phyloP scores from a whole-genome alignment of 2,888 invertebrate species.

The Trichogramma evanescens region DNA sequence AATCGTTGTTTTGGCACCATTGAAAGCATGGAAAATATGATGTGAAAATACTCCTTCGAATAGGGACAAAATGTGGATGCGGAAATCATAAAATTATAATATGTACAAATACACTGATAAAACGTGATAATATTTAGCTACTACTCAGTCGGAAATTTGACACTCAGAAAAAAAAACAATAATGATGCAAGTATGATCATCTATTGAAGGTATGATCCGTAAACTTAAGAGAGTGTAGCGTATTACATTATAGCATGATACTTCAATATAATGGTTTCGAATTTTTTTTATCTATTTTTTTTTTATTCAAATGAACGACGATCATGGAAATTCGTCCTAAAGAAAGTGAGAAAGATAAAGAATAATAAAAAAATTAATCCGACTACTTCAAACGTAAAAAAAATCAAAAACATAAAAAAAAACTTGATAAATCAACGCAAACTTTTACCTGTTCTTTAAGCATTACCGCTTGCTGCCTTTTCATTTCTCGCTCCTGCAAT shows the following conservation, averaged over 20 bases:
- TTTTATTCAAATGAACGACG: neutral
- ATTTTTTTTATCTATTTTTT: no score
- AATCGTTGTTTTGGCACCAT: neutral
- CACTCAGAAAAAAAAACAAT: no score
- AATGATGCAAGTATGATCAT: no score
- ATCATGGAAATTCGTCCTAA: neutral
- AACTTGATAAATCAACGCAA: neutral
- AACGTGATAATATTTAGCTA: neutral
- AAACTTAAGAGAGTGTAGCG: no score
- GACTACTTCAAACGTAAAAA: constrained; percentile 3
- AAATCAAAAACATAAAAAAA: constrained; percentile 6
- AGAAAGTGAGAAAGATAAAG: constrained; percentile 3
- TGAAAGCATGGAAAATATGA: neutral
- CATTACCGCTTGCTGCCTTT: constrained; percentile 80
- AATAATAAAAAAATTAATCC: neutral
- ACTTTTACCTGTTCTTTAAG: constrained; percentile 81
- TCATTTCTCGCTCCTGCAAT: constrained; percentile 78
- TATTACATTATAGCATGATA: no score
- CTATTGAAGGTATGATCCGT: no score
- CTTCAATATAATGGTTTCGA: no score
- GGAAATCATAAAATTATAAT: neutral
- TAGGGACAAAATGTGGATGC: neutral
- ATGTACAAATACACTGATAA: neutral
- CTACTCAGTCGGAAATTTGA: neutral
- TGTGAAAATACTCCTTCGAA: neutral